phyloP scores from a whole-genome alignment of 2,113 vertebrate species.

The Gobio gobio region DNA sequence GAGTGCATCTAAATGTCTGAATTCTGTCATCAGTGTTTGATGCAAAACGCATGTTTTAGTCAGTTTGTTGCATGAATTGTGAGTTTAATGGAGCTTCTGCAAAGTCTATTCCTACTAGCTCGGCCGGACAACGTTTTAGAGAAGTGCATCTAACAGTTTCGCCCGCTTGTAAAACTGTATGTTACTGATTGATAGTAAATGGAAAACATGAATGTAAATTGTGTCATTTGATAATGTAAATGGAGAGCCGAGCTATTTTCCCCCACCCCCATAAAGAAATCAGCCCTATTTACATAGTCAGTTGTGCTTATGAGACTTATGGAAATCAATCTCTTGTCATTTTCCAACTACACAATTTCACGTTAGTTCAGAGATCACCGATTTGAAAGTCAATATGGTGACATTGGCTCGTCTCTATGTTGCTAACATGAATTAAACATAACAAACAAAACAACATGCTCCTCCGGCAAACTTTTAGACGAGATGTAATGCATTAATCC shows the following conservation, averaged over 20 bases:
- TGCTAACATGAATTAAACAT: conserved; percentile 48
- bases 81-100: conserved; percentile 22
- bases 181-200: conserved; percentile 68
- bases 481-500: conserved; percentile 44
- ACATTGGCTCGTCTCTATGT: conserved; percentile 32
- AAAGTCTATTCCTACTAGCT: neutral
- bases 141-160: conserved; percentile 52
- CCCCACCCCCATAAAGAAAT: conserved; percentile 71
- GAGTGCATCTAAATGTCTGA: neutral
- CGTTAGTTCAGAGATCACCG: conserved; percentile 47
- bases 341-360: conserved; percentile 59
- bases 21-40: neutral
- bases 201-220: conserved; percentile 75
- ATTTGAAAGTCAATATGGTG: conserved; percentile 53
- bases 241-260: conserved; percentile 64
- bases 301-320: conserved; percentile 65
- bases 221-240: conserved; percentile 78
- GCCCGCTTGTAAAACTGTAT: conserved; percentile 47
- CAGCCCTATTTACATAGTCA: conserved; percentile 74
- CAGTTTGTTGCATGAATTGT: neutral
- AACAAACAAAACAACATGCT: conserved; percentile 22
- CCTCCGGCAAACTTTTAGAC: conserved; percentile 22
- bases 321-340: conserved; percentile 61
- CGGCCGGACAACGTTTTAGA: conserved; percentile 48
- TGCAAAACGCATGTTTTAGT: neutral